Base-by-base conservation (phyloP, 2,888 invertebrate genomes). In the Acronicta psi region DNA sequence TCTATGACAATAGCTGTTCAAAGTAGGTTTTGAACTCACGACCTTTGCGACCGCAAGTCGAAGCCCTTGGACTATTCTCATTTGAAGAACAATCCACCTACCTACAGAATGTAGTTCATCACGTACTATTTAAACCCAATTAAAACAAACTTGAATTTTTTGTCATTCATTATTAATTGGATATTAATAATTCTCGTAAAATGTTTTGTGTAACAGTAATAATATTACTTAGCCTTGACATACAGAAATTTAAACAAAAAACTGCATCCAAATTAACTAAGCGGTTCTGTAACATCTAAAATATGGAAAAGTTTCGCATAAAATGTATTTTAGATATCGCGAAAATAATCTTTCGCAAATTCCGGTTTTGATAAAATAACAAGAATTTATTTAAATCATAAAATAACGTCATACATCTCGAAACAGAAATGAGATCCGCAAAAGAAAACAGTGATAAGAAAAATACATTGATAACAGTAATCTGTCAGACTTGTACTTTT, bases 151-250 rank as follows among this genome's bases (percentile, higher is more conserved):
- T 57, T 44, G 11, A 14, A 34, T 50, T 67, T 63, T 56, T 43
- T 44, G 18, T 46, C 34, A 46, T 2, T 62, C 10, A 23, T 54
- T 17, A 45, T 45, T 50, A 65, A 40, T 50, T 38, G 23, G n/a
- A 38, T 37, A 57, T 51, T 70, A 70, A 66, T 70, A 42, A 45
- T 34, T 64, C 14, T 65, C 50, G 38, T 45, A 25, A 62, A 66
- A 70, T 36, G 36, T 20, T 52, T 45, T 6, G 29, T 2, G 11
- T 11, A 50, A 55, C 16, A 56, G 8, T 34, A 13, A 37, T 9
- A 17, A n/a, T 18, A 10, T 50, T n/a, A n/a, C n/a, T n/a, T 18
- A 29, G 41, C 65, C 65, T 65, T 65, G 66, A 70, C 50, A 51
- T 43, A 6, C 18, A 46, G 38, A 42, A n/a, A 16, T 42, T 46